Conservation (phyloP, 2,113 vertebrate species). For the Phycodurus eques region DNA sequence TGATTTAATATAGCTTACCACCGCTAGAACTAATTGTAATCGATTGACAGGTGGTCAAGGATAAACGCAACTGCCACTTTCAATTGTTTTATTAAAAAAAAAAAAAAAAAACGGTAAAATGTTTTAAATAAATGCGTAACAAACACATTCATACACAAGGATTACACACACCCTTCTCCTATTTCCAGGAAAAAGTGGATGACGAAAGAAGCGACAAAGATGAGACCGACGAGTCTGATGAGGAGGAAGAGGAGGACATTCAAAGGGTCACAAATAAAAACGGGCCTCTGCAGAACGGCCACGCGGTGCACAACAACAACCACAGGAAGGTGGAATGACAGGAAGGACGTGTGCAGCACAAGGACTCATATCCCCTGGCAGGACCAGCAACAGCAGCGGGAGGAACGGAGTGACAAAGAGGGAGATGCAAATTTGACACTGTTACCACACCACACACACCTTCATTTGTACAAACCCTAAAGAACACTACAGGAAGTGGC, state of each 20-base stretch:
- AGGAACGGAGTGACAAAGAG: constrained; percentile 24
- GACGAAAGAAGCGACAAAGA: constrained; percentile 91
- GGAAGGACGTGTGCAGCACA: constrained; percentile 19
- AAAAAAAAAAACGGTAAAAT: too few species aligned
- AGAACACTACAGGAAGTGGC: constrained; percentile 44
- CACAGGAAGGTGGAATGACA: constrained; percentile 79
- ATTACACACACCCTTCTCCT: neutral
- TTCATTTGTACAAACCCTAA: neutral
- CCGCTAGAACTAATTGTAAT: too few species aligned
- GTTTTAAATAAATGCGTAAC: too few species aligned
- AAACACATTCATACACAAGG: too few species aligned
- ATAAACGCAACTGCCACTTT: too few species aligned
- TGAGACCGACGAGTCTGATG: constrained; percentile 87
- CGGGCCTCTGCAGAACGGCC: constrained; percentile 80
- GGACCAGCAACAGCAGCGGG: constrained; percentile 13
- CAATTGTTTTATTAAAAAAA: too few species aligned
- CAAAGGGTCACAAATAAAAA: constrained; percentile 75
- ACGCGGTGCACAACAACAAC: constrained; percentile 82
- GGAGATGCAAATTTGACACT: constrained; percentile 39
- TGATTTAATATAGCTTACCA: too few species aligned
- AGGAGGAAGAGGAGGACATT: constrained; percentile 81
- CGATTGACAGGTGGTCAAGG: too few species aligned
- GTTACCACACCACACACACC: constrained; percentile 33
- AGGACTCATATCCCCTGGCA: constrained; percentile 43
- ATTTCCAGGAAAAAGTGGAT: constrained; percentile 76